Base-by-base conservation (phyloP, 2,797 vertebrate species). In the Scolopax bukidnonensis region DNA sequence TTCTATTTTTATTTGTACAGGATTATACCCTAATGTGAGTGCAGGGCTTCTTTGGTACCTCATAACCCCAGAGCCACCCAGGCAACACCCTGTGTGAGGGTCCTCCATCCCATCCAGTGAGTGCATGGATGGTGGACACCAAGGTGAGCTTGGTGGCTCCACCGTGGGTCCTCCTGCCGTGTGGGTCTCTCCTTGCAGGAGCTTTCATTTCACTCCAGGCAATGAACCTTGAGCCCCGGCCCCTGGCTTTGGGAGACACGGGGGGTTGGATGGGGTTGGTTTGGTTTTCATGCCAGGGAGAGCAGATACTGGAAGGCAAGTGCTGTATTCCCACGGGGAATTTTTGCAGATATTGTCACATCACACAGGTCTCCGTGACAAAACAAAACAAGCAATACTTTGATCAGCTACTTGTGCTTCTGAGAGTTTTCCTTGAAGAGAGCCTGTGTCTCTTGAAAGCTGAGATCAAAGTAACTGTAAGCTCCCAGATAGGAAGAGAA, bases 401-500 rank as follows among this genome's bases (percentile, higher is more conserved):
- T 99, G 98, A 99, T 99, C 98, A 98, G 93, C 94, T 95, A 95
- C 98, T 99, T 98, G 97, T 87, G 87, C 98, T 98, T 98, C 98
- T 98, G 97, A 95, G 91, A 95, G 97, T 97, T 98, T 98, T 98
- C 98, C 98, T 98, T 97, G 98, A 98, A 97, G 87, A 98, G 84
- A 97, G 97, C 90, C 93, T 93, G 85, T 95, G 95, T 98, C 97
- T 98, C 98, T 88, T 98, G 98, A 98, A 98, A 98, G 96, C 98
- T 95, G 87, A 98, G 98, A 99, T 99, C 98, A 99, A 99, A 99
- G 98, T 97, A 96, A 96, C 95, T 97, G 97, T 97, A 98, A 98
- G 97, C 97, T 98, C 98, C 98, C 97, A 96, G 97, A 97, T 97
- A 76, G 47, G 90, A 95, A 97, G 97, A 96, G 97, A 98, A 98